A percentile compares a stretch with the other conserved stretches of the same genome.
These are phyloP conservation scores for Cnemophilus loriae DNA, from an alignment of 2,113 vertebrate genomes.

Conservation along the genomic window DNA sequence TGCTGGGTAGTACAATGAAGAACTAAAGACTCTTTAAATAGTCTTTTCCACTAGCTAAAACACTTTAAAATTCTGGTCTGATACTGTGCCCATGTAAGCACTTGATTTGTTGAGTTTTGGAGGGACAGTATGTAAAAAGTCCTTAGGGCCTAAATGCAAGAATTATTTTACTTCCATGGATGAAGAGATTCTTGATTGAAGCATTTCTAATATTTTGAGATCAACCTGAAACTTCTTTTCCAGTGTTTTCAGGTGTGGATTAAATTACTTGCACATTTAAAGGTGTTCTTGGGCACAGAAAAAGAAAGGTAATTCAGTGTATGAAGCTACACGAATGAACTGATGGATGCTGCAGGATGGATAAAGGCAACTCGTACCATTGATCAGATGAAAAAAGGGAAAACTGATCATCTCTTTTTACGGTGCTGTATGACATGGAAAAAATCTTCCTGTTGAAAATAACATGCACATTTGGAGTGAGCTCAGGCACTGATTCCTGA, in stretches of 20 bases:
- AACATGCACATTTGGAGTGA: neutral
- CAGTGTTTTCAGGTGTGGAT: neutral
- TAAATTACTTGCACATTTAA: neutral
- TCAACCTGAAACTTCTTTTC: neutral
- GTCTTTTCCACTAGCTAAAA: neutral
- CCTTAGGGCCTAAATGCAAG: neutral
- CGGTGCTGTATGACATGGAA: neutral
- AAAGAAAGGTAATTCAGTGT: neutral
- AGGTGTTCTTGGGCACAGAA: neutral
- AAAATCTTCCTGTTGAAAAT: neutral
- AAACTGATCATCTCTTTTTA: neutral
- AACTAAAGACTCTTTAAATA: neutral
- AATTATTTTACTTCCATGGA: neutral
- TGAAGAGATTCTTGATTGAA: neutral
- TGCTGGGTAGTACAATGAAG: neutral
- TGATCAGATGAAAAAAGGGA: neutral
- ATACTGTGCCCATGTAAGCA: neutral
- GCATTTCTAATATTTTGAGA: neutral
- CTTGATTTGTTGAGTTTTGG: neutral
- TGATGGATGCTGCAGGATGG: neutral
- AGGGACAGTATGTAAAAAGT: neutral
- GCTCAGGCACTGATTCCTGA: neutral
- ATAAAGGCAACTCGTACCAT: neutral
- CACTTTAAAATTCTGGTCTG: neutral
- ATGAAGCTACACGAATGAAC: accelerated